Evolutionary conservation across 2,797 vertebrate species (phyloP).

Genomic region (Xiphophorus birchmanni): DNA sequence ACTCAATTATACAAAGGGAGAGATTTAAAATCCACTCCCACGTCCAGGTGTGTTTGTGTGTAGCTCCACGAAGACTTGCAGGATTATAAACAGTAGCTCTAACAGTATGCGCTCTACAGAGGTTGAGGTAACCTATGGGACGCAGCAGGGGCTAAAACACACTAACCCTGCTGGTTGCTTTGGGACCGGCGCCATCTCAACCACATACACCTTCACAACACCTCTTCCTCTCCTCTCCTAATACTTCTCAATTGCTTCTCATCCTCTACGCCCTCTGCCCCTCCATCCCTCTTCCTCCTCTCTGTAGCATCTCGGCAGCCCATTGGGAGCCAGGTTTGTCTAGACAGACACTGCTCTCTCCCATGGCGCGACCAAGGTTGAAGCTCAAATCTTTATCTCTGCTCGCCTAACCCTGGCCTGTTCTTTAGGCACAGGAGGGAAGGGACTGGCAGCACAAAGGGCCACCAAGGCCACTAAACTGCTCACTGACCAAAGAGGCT

Average conservation of each 20-base stretch:
- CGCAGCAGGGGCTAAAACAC: conserved; percentile 72
- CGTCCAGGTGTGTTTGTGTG: conserved; percentile 30
- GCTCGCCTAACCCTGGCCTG: conserved; percentile 35
- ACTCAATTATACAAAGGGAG: conserved; percentile 62
- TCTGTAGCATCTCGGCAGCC: conserved; percentile 64
- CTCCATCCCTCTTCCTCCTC: conserved; percentile 58
- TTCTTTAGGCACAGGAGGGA: conserved; percentile 28
- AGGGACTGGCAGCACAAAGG: conserved; percentile 27
- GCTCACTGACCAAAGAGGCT: conserved; percentile 22
- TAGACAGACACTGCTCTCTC: conserved; percentile 69
- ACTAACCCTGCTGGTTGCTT: conserved; percentile 67
- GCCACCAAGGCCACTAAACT: conserved; percentile 33
- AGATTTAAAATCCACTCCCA: conserved; percentile 61
- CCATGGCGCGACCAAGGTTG: conserved; percentile 71
- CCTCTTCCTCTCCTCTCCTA: conserved; percentile 66
- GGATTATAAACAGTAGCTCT: conserved; percentile 69
- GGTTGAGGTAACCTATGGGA: conserved; percentile 72
- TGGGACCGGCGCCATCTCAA: conserved; percentile 62
- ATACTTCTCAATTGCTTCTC: conserved; percentile 64
- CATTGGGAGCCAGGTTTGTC: conserved; percentile 69
- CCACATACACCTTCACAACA: conserved; percentile 67
- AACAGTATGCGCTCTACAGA: conserved; percentile 57
- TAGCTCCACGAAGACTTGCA: conserved; percentile 52
- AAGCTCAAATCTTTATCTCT: conserved; percentile 59
- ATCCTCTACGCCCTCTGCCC: conserved; percentile 46